Base-by-base conservation (phyloP, 2,888 invertebrate genomes). In the Timema podura region DNA sequence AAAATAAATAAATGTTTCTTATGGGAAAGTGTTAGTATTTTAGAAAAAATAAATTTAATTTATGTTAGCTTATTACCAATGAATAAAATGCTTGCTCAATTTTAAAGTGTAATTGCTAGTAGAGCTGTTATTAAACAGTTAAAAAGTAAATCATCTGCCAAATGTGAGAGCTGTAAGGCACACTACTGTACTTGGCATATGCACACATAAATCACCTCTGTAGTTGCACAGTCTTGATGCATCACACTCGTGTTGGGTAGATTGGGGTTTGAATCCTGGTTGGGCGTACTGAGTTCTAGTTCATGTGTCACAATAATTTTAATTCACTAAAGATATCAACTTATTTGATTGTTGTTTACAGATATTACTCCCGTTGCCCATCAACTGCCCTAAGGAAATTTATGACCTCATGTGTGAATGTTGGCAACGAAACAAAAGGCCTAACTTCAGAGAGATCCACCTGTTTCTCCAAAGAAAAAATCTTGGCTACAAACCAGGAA, bases 361-460 rank as follows among this genome's bases (percentile, higher is more conserved):
- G 79, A 73, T 78, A 64, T 78, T 80, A 68, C 83, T 93, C 67
- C 87, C 88, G 48, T 88, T 89, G 73, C 89, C 91, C 11, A 82
- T 86, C 44, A 86, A 86, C 76, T 89, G 89, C 74, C 90, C 91
- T 64, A 90, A 91, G 78, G 93, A 94, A 82, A 86, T 95, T 74
- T 91, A 91, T 83, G 92, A 93, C 77, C 83, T 94, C 75, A 92
- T 94, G 91, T 82, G 87, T 74, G 92, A 92, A 78, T 95, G 95
- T 80, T 95, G 94, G 94, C 87, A 90, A 72, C 84, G 91, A 54
- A 89, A 90, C 76, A 91, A 91, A 71, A 83, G 95, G 49, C 95
- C 95, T 6, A 85, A 88, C 74, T 95, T 95, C 84, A 85, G 88
- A 48, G 93, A 94, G 78, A 89, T 93, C 75, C 91, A 92, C 80